Conservation (phyloP, 2,113 vertebrate genomes). For the Varanus komodoensis region DNA sequence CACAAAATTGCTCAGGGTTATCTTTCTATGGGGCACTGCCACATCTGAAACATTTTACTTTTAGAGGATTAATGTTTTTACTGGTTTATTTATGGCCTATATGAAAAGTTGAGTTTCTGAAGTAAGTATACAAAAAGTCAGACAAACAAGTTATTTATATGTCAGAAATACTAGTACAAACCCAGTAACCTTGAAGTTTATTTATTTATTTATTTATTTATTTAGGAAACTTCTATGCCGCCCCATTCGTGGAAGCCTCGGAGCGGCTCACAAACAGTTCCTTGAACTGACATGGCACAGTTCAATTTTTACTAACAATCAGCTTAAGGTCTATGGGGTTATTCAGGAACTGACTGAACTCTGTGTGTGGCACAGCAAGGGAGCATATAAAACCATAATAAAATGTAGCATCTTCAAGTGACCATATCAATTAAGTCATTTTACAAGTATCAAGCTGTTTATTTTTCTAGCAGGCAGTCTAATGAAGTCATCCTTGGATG, state of each 20-base stretch:
- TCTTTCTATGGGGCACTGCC: constrained; percentile 6
- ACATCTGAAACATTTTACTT: constrained; percentile 27
- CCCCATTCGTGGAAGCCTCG: too few relatives aligned
- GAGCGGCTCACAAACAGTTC: too few relatives aligned
- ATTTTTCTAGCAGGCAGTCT: constrained; percentile 40
- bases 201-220: too few relatives aligned
- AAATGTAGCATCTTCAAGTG: constrained; percentile 39
- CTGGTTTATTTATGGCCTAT: constrained; percentile 52
- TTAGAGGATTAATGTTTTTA: constrained; percentile 32
- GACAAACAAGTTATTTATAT: not conserved
- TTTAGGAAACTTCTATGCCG: too few relatives aligned
- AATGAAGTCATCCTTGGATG: constrained; percentile 34
- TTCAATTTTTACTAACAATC: constrained; percentile 38
- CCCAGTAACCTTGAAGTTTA: not conserved
- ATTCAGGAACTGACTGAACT: constrained; percentile 7
- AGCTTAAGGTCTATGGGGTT: constrained; percentile 36
- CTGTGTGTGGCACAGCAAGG: not conserved
- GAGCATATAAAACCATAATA: not conserved
- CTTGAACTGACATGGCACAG: constrained; percentile 11
- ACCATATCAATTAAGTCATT: constrained; percentile 43
- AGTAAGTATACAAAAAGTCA: constrained; percentile 41
- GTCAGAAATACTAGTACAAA: not conserved
- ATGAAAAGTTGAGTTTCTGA: constrained; percentile 46
- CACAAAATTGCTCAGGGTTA: not conserved
- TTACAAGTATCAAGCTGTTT: constrained; percentile 43